Base-by-base conservation (phyloP, 2,113 vertebrate species). In the Chamaea fasciata region DNA sequence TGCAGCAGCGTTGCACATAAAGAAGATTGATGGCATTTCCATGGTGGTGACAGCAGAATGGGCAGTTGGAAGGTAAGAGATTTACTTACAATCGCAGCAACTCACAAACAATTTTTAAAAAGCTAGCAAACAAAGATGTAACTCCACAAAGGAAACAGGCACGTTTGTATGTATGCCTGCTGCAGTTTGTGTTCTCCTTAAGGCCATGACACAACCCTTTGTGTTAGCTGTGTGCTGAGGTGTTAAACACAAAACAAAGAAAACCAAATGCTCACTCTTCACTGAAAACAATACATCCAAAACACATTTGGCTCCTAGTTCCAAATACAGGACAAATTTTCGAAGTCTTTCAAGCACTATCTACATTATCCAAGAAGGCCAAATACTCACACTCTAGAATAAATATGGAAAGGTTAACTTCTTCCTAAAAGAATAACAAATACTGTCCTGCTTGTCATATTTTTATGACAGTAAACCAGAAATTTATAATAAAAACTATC, bases 41-140 rank as follows among this genome's bases (percentile, higher is more conserved):
- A 63, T 0, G 0, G 47, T 2, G 1, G 22, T 16, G 26, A 53
- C 2, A 78, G 52, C 47, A 65, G 50, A 86, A 81, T 1, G 26
- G 50, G 46, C 46, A 65, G 6, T 21, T 30, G 26, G 18, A 47
- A 77, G 60, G 41, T 12, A 55, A 44, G 63, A 60, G 44, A 55
- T 39, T 64, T 83, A 70, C 41, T 71, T 42, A 47, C 5, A 56
- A 49, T 0, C 69, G 49, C 64, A 81, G 50, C 33, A 77, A 27
- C 52, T 70, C 41, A 49, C 52, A 60, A 59, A 70, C 9, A 35
- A 49, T 26, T 65, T 50, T 37, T 3, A 5, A 30, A 52, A 92
- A 91, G 41, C 37, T 15, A 49, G 39, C 31, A 47, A 74, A 46
- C 20, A 28, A 60, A 64, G 57, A 23, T n/a, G 12, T 14, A 50